Conservation (phyloP, 2,797 vertebrate species). For the Lutjanus argentimaculatus region DNA sequence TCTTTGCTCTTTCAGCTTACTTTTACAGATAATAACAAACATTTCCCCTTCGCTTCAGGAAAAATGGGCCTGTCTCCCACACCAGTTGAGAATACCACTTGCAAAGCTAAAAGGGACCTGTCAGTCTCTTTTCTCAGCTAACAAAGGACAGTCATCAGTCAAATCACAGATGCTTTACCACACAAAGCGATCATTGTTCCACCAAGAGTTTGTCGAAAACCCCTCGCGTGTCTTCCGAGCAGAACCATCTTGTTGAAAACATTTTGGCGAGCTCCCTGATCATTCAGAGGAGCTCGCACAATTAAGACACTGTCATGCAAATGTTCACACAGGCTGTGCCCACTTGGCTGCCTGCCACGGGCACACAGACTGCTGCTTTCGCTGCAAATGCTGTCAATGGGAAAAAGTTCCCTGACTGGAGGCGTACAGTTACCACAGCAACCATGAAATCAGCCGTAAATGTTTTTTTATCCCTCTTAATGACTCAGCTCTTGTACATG, state of each 20-base stretch:
- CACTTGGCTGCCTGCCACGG: not conserved
- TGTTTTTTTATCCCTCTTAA: too few relatives aligned
- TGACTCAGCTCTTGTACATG: not conserved
- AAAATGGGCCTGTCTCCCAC: not conserved
- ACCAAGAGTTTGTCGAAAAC: constrained; percentile 6
- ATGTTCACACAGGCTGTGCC: constrained; percentile 24
- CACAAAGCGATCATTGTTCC: not conserved
- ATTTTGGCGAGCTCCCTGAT: not conserved
- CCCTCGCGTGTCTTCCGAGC: not conserved
- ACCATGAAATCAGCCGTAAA: not conserved
- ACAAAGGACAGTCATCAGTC: constrained; percentile 22
- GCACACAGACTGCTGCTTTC: not conserved
- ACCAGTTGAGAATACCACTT: not conserved
- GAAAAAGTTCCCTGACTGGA: not conserved
- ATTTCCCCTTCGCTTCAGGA: not conserved
- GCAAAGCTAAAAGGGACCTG: not conserved
- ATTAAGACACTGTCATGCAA: constrained; percentile 22
- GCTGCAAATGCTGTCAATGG: not conserved
- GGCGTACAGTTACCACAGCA: not conserved
- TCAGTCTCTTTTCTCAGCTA: not conserved
- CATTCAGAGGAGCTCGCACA: not conserved
- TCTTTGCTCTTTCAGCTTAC: not conserved
- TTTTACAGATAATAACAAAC: not conserved
- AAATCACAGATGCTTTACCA: not conserved
- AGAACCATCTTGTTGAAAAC: not conserved